phyloP scores from a whole-genome alignment of 2,113 vertebrate genomes.

The Micronycteris hirsuta region DNA sequence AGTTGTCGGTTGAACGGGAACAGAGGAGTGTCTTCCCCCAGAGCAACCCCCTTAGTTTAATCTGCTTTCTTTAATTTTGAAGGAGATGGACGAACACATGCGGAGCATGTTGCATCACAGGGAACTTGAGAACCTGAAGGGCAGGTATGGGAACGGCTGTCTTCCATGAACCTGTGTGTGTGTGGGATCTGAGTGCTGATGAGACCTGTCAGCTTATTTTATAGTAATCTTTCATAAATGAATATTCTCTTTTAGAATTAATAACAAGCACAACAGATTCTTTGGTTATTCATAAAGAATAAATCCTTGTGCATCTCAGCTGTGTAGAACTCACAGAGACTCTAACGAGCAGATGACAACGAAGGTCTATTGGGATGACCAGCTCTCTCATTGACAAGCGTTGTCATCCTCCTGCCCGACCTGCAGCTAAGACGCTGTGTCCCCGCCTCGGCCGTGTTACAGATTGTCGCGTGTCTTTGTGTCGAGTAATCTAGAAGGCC shows the following conservation, averaged over 20 bases:
- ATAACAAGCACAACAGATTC: neutral
- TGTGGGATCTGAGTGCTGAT: neutral
- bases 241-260: neutral
- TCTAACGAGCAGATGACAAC: neutral
- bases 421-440: neutral
- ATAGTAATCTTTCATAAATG: neutral
- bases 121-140: slow-evolving; percentile 97
- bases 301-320: neutral
- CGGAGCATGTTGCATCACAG: slow-evolving; percentile 98
- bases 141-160: slow-evolving; percentile 86
- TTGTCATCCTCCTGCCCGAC: neutral
- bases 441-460: neutral
- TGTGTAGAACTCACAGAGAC: neutral
- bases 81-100: slow-evolving; percentile 98
- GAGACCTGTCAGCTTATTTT: neutral
- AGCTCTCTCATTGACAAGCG: neutral
- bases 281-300: neutral
- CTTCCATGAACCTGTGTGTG: slow-evolving; percentile 27
- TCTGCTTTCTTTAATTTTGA: slow-evolving; percentile 68
- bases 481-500: neutral
- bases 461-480: too few species aligned
- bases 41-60: slow-evolving; percentile 49
- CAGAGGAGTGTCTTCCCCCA: neutral
- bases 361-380: neutral
- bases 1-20: neutral